A percentile compares a stretch with the other conserved stretches of the same genome.
phyloP scores from a whole-genome alignment of 2,888 invertebrate species.

The Zygogramma bicolorata region DNA sequence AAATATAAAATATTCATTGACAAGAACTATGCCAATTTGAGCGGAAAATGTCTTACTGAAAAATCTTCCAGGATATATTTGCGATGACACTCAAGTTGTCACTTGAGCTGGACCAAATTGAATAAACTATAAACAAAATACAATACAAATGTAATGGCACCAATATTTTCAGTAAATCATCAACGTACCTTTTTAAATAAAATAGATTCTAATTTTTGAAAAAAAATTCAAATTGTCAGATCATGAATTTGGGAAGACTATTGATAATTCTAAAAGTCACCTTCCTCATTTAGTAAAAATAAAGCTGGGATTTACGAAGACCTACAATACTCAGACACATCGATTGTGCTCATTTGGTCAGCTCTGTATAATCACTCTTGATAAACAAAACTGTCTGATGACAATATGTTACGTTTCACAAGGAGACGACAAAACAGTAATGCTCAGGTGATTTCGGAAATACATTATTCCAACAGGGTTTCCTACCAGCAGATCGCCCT shows the following conservation, averaged over 20 bases:
- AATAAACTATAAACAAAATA: too few relatives aligned
- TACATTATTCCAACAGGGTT: conserved; percentile 27
- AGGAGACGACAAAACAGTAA: conserved; percentile 14
- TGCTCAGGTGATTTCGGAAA: conserved; percentile 15
- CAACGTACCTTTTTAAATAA: too few relatives aligned
- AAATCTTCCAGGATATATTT: too few relatives aligned
- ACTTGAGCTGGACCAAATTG: too few relatives aligned
- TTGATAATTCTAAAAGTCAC: not conserved
- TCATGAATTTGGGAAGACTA: not conserved
- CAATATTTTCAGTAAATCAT: not conserved
- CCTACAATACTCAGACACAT: not conserved
- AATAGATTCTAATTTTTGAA: not conserved
- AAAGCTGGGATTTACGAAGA: not conserved
- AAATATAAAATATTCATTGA: too few relatives aligned
- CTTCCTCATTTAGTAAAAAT: not conserved
- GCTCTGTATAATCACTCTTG: conserved; percentile 48
- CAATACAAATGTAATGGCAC: too few relatives aligned
- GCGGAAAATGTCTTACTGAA: too few relatives aligned
- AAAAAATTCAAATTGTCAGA: not conserved
- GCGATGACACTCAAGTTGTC: too few relatives aligned
- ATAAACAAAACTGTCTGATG: conserved; percentile 22
- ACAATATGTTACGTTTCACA: conserved; percentile 19
- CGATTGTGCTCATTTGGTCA: not conserved
- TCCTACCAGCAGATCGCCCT: conserved; percentile 51
- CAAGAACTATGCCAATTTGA: too few relatives aligned